Conservation (phyloP, 2,888 invertebrate genomes). For the Strigamia transsilvanica region DNA sequence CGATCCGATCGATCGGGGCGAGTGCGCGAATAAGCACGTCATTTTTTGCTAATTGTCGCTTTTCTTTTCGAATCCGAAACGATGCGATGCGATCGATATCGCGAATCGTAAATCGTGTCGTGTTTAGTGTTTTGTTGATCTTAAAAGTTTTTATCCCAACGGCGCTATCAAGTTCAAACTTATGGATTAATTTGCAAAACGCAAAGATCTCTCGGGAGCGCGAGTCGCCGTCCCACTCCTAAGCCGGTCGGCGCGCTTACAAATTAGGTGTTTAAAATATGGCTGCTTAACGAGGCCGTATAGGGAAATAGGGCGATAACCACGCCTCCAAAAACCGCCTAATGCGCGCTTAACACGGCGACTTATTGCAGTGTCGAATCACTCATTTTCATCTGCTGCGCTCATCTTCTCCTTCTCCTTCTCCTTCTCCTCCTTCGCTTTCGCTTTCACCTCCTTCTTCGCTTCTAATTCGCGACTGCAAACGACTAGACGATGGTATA, state of each 20-base stretch:
- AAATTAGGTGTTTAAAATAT: conserved; percentile 42
- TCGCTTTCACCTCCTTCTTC: no score
- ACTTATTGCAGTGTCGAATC: background rate
- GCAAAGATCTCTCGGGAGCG: background rate
- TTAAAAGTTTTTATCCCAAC: background rate
- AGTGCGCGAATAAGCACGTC: no score
- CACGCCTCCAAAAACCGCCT: background rate
- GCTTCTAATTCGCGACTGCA: no score
- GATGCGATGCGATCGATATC: no score
- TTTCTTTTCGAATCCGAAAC: no score
- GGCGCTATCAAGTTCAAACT: conserved; percentile 16
- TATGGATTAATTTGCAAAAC: conserved; percentile 24
- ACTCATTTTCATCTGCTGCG: background rate
- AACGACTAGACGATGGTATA: no score
- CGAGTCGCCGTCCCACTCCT: background rate
- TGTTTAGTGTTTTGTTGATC: background rate
- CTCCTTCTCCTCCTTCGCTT: no score
- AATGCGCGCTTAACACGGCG: background rate
- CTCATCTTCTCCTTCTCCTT: no score
- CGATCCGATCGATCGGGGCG: background rate
- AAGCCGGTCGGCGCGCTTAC: conserved; percentile 1
- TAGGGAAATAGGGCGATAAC: conserved; percentile 3
- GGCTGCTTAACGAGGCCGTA: conserved; percentile 9
- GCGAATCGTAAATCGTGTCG: background rate
- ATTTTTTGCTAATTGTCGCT: no score